Percentiles rank a stretch among this genome's conserved stretches.
Evolutionary conservation across 2,888 invertebrate genomes (phyloP).

Genomic region (Pyrrhosoma nymphula): DNA sequence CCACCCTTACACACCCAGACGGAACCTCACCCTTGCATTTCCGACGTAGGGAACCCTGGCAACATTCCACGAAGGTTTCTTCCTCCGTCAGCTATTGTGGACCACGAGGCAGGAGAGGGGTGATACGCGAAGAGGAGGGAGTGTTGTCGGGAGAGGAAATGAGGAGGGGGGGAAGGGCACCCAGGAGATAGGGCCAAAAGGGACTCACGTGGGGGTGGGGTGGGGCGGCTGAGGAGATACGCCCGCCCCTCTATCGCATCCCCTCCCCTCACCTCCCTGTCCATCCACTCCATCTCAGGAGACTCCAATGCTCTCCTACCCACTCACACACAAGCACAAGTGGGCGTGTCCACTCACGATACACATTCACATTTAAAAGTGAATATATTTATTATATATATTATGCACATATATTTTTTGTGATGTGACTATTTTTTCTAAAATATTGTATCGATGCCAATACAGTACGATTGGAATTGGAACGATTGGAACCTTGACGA

Average conservation of each 20-base stretch:
- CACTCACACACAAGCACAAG: background rate
- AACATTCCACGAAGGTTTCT: conserved; percentile 65
- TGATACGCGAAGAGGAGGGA: background rate
- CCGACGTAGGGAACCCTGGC: conserved; percentile 62
- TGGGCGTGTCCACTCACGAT: background rate
- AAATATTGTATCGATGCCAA: too few relatives aligned
- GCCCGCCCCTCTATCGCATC: background rate
- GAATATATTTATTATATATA: too few relatives aligned
- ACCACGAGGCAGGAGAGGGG: background rate
- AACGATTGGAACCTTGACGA: too few relatives aligned
- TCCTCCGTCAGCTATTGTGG: conserved; percentile 45
- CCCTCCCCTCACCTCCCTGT: background rate
- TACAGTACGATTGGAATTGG: too few relatives aligned
- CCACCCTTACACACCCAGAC: background rate
- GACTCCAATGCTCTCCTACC: background rate
- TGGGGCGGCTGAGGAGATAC: background rate
- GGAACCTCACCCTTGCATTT: conserved; percentile 46
- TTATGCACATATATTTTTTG: too few relatives aligned
- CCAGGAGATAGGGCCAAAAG: background rate
- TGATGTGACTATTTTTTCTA: too few relatives aligned
- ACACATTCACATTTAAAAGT: background rate
- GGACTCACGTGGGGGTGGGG: background rate
- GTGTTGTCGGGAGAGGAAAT: too few relatives aligned
- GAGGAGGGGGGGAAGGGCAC: background rate
- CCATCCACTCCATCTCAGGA: background rate